Conservation (phyloP, 2,113 vertebrate species). For the zebrafish (Danio rerio) region DNA sequence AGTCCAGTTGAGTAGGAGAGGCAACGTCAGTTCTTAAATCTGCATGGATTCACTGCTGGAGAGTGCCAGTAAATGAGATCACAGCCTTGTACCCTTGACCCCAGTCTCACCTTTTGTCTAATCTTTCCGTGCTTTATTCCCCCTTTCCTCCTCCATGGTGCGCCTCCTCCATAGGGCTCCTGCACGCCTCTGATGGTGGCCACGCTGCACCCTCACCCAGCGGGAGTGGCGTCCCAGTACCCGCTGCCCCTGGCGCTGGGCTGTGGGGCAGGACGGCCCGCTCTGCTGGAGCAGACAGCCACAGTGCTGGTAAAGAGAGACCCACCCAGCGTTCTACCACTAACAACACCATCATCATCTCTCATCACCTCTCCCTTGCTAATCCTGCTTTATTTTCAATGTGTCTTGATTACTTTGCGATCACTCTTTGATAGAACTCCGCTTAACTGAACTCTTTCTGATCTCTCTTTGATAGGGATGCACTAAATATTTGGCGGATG, state of each 20-base stretch:
- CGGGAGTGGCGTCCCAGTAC: constrained; percentile 96
- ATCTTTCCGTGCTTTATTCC: constrained; percentile 67
- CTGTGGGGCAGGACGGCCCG: constrained; percentile 92
- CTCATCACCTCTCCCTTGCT: too few relatives aligned
- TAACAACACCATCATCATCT: constrained; percentile 41
- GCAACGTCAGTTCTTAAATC: constrained; percentile 15
- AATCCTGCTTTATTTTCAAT: too few relatives aligned
- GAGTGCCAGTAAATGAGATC: constrained; percentile 7
- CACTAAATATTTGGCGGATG: too few relatives aligned
- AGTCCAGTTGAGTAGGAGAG: constrained; percentile 29
- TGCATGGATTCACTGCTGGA: not conserved
- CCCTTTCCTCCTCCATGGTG: constrained; percentile 48
- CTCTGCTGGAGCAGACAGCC: constrained; percentile 98
- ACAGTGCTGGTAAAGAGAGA: constrained; percentile 95
- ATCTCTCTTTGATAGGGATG: not conserved
- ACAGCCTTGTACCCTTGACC: constrained; percentile 51
- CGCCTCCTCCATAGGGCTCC: constrained; percentile 94
- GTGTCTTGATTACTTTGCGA: not conserved
- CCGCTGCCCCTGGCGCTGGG: constrained; percentile 96
- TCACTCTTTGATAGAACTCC: not conserved
- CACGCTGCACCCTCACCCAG: constrained; percentile 97
- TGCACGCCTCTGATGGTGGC: constrained; percentile 99
- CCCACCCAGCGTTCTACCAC: constrained; percentile 43
- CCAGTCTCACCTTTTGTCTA: constrained; percentile 53
- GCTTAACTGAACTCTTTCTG: not conserved